Base-by-base conservation (phyloP, 2,113 vertebrate genomes). In the Zingel zingel region DNA sequence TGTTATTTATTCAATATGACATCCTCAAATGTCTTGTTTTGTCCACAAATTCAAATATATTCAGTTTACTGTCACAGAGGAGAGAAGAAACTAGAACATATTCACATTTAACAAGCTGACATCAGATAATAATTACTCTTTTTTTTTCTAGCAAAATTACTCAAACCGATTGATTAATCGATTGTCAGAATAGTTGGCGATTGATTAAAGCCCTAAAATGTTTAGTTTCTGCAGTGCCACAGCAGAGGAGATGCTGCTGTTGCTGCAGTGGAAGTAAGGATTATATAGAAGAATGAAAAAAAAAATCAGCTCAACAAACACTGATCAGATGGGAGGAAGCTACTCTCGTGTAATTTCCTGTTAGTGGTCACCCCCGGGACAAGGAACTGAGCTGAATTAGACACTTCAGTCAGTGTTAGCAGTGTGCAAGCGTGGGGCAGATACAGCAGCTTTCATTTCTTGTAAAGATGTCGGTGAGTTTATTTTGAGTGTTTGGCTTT, bases 301-400 rank as follows among this genome's bases (percentile, higher is more conserved):
- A 62, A 45, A 64, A 2, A 63, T 72, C 54, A 65, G 48, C 69
- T 68, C 43, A 27, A 7, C 36, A 69, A 43, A n/a, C 45, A n/a
- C 51, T 62, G 43, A 50, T 59, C 3, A 10, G 50, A 68, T 12
- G 45, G 45, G 48, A 89, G 86, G 89, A 89, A 88, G 61, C 65
- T 82, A 9, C 51, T 59, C 43, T 91, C 1, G 1, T 84, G 90
- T 84, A 88, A 91, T 82, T 91, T 93, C 92, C 91, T 91, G 85
- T 89, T 10, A 47, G 86, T 25, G 39, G 57, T 77, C 3, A 21
- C 86, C 63, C 62, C 39, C 9, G 86, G 27, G 74, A 91, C n/a
- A 1, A 45, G 50, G 61, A 36, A n/a, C 30, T 0, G 6, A 11
- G 25, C 27, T 50, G 69, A 85, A 36, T 76, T 11, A 77, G 56